Conservation (phyloP, 2,888 invertebrate genomes). For the Drosophila hawaiiensis region DNA sequence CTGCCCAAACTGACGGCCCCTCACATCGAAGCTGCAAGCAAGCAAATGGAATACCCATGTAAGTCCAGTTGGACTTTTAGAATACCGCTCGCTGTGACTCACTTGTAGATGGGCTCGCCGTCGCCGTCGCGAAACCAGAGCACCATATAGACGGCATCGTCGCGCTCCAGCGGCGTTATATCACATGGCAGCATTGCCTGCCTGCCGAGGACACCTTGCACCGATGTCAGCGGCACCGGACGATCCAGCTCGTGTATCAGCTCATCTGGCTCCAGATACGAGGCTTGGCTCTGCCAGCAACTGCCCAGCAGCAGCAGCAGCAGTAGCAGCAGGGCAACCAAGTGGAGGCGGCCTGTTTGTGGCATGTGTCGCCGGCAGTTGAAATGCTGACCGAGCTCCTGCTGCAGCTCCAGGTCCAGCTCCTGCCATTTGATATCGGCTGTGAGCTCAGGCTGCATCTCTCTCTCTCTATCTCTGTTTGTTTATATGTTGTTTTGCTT, state of each 20-base stretch:
- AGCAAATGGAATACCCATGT: neutral
- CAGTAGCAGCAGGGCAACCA: constrained; percentile 70
- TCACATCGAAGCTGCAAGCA: constrained; percentile 89
- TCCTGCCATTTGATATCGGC: constrained; percentile 56
- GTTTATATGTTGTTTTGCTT: neutral
- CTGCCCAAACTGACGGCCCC: constrained; percentile 90
- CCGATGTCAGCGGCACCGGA: constrained; percentile 91
- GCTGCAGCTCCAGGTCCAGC: constrained; percentile 28
- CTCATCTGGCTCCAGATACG: constrained; percentile 85
- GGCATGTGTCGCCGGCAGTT: constrained; percentile 4
- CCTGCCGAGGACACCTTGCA: constrained; percentile 92
- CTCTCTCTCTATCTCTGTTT: constrained; percentile 29
- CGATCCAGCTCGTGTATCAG: constrained; percentile 85
- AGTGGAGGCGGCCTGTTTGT: constrained; percentile 50
- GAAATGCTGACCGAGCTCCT: constrained; percentile 16
- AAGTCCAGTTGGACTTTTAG: neutral
- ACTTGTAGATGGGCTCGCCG: constrained; percentile 95
- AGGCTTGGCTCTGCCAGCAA: constrained; percentile 51
- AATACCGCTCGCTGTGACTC: constrained; percentile 64
- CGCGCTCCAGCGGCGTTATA: constrained; percentile 91
- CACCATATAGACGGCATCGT: constrained; percentile 94
- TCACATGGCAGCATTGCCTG: constrained; percentile 95
- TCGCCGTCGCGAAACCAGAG: constrained; percentile 95
- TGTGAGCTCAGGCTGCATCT: constrained; percentile 72
- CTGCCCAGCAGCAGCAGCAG: constrained; percentile 42